phyloP scores from a whole-genome alignment of 2,888 invertebrate genomes.

The Microctonus brassicae region DNA sequence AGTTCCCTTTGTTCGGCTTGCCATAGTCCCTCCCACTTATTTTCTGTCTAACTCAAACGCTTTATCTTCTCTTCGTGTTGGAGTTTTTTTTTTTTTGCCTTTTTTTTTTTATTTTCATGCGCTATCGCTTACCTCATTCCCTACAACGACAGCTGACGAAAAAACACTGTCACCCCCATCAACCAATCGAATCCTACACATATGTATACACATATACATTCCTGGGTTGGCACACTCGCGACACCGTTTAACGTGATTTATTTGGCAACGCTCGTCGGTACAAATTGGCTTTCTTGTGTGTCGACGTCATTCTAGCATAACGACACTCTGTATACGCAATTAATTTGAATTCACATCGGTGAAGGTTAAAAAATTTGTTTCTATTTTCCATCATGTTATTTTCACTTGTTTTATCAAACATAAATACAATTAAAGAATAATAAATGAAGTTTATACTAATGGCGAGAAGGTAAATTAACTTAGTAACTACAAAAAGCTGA shows the following conservation, averaged over 20 bases:
- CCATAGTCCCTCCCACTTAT: slow-evolving; percentile 1
- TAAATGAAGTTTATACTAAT: background rate
- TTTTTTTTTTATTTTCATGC: slow-evolving; percentile 5
- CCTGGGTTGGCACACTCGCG: slow-evolving; percentile 25
- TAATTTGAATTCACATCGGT: slow-evolving; percentile 45
- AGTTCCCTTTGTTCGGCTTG: background rate
- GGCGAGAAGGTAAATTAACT: background rate
- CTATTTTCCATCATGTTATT: too few relatives aligned
- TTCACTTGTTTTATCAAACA: too few relatives aligned
- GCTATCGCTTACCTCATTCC: slow-evolving; percentile 32
- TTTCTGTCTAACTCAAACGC: slow-evolving; percentile 21
- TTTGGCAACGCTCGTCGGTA: slow-evolving; percentile 47
- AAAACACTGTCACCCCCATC: slow-evolving; percentile 47
- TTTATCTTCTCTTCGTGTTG: background rate
- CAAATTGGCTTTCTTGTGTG: slow-evolving; percentile 49
- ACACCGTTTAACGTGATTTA: slow-evolving; percentile 51
- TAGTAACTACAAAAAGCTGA: background rate
- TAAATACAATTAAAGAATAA: too few relatives aligned
- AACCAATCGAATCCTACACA: slow-evolving; percentile 48
- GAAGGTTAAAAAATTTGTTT: too few relatives aligned
- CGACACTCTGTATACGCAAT: slow-evolving; percentile 35
- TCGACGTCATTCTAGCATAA: slow-evolving; percentile 15
- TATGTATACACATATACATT: background rate
- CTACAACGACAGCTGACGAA: slow-evolving; percentile 40
- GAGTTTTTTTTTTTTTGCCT: background rate